Percentiles rank a stretch among this genome's conserved stretches.
These are phyloP conservation scores for Clarias platycephalus DNA, from an alignment of 2,797 vertebrate species.

Conservation along the genomic window DNA sequence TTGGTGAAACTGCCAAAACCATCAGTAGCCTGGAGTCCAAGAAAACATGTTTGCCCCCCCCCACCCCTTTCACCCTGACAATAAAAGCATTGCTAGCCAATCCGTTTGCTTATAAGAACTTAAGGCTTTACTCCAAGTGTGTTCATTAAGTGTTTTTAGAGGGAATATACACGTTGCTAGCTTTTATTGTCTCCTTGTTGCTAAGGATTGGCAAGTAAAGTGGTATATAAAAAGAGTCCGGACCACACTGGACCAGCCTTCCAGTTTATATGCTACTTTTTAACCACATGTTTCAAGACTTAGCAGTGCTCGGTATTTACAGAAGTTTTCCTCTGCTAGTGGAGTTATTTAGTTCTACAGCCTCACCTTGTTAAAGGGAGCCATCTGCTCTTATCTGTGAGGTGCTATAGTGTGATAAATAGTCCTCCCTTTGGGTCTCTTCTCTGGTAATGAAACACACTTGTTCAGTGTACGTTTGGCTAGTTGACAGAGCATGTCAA, in stretches of 20 bases:
- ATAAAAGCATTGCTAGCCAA: neutral
- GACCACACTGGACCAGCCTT: slow-evolving; percentile 1
- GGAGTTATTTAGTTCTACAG: slow-evolving; percentile 42
- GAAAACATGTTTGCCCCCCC: neutral
- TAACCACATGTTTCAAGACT: slow-evolving; percentile 11
- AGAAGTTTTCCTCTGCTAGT: slow-evolving; percentile 14
- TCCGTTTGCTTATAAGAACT: neutral
- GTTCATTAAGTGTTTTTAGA: neutral
- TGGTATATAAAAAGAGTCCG: neutral
- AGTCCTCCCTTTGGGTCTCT: slow-evolving; percentile 53
- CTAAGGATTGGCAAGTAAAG: neutral
- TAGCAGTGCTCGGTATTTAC: slow-evolving; percentile 18
- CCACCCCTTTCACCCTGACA: too few species aligned
- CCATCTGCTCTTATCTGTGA: slow-evolving; percentile 61
- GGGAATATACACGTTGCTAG: neutral
- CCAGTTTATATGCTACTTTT: slow-evolving; percentile 28
- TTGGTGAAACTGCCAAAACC: neutral
- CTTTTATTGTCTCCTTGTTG: neutral
- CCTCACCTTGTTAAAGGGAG: slow-evolving; percentile 43
- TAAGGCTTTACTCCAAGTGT: neutral
- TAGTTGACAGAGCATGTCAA: slow-evolving; percentile 58
- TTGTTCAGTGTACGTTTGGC: slow-evolving; percentile 42
- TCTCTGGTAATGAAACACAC: slow-evolving; percentile 55
- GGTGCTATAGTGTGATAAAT: slow-evolving; percentile 58
- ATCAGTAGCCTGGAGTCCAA: neutral